Base-by-base conservation (phyloP, 2,113 vertebrate genomes). In the Nipponia nippon region DNA sequence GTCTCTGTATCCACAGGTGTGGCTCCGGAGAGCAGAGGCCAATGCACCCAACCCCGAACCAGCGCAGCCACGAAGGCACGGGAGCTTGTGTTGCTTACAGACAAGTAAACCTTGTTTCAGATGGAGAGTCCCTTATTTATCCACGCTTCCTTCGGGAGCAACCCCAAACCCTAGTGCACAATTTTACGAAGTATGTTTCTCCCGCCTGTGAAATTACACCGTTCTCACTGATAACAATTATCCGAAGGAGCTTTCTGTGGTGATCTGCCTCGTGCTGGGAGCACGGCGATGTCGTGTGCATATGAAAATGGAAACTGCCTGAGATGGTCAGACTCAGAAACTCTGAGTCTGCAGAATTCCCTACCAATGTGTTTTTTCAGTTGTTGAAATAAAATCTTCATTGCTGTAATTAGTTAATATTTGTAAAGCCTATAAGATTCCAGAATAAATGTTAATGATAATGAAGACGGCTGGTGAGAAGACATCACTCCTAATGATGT, bases 231-330 rank as follows among this genome's bases (percentile, higher is more conserved):
- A 4, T 8, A 11, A 27, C 65, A 27, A 6, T 11, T 12, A 7
- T 26, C 30, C 2, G 11, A 26, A 47, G 72, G 65, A 46, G 72
- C 47, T 16, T 27, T 44, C 49, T 13, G 76, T 1, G 72, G 29
- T 8, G 9, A 7, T 14, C 71, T 38, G 50, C 78, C 47, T 40
- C 9, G 3, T 10, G 25, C 73, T 2, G 5, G 61, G 49, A 50
- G 25, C 4, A 2, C 0, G 13, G 11, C 1, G 30, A 14, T 7
- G 56, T 11, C 4, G 0, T 4, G 14, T 2, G 10, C 1, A 0
- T 3, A 2, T 0, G 21, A 11, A 44, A 40, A 47, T 0, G 1
- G 75, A n/a, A 83, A 73, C 80, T n/a, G 29, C 46, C 56, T 0
- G 2, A 44, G 83, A 25, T 8, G 59, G 32, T 53, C 52, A 40